Conservation (phyloP, 2,113 vertebrate species). For the Gnathonemus longibarbis region DNA sequence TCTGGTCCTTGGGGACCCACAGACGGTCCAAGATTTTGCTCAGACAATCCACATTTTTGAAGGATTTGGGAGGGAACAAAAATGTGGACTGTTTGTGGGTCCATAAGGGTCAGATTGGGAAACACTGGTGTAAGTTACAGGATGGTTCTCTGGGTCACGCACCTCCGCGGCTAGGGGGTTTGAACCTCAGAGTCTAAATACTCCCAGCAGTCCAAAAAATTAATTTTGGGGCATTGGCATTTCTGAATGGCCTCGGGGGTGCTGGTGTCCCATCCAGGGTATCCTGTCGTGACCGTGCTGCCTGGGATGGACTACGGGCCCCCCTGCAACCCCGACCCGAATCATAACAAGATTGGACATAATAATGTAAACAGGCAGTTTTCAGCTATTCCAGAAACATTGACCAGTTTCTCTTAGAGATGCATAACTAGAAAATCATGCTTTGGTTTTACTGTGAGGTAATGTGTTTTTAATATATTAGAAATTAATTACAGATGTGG, state of each 20-base stretch:
- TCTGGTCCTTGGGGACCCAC: neutral
- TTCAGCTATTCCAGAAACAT: neutral
- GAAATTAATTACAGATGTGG: slow-evolving; percentile 2
- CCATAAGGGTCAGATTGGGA: neutral
- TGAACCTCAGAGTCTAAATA: neutral
- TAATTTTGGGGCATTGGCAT: neutral
- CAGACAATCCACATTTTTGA: neutral
- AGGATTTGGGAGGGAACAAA: neutral
- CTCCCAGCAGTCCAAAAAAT: neutral
- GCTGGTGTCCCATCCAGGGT: neutral
- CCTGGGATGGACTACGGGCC: neutral
- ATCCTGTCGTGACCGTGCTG: neutral
- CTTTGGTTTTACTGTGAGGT: neutral
- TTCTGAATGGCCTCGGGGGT: neutral
- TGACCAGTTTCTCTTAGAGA: neutral
- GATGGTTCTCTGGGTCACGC: neutral
- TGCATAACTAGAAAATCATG: neutral
- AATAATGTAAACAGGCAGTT: neutral
- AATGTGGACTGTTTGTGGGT: neutral
- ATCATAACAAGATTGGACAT: neutral
- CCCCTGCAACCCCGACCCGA: neutral
- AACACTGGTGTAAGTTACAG: neutral
- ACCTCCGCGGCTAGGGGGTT: neutral
- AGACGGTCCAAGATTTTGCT: neutral
- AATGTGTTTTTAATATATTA: neutral